Base-by-base conservation (phyloP, 2,113 vertebrate species). In the Petrocephalus microphthalmus region DNA sequence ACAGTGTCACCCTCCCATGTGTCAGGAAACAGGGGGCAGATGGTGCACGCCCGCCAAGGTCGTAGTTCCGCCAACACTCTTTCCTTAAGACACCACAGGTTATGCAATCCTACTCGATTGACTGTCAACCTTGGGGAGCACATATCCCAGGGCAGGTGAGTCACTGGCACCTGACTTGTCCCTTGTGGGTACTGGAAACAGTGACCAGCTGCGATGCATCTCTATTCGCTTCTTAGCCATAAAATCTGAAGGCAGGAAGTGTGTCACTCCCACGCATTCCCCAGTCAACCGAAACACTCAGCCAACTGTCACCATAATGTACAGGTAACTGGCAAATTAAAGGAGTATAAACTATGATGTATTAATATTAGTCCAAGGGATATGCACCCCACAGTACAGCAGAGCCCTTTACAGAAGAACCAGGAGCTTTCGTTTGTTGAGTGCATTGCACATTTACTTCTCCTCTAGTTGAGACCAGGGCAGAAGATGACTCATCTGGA, bases 21-120 rank as follows among this genome's bases (percentile, higher is more conserved):
- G 29, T 33, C 84, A 54, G 84, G 84, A 85, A 85, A 54, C n/a
- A 25, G 52, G 84, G 84, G 84, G 84, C 84, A 85, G 52, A 33
- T 54, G 51, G 83, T 52, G 15, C 45, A 53, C 25, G 2, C 84
- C 56, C 0, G 84, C 33, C 52, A 17, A 85, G 56, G 22, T 85
- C 84, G 8, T 25, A 17, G 25, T 20, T 52, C 84, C 52, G 5
- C 84, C 84, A 52, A 84, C 82, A 51, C 82, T 17, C 22, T 51
- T 84, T 56, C 52, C 29, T 56, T 83, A 45, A 49, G 20, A 83
- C 84, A 29, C 22, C 20, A 56, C 29, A 51, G 51, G 84, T 54
- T 54, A 85, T 33, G 15, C 52, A 85, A 17, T n/a, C 7, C 29
- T 29, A 33, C 22, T 5, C 19, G 52, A 85, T 10, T 25, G 51